These are phyloP conservation scores for Donacobius atricapilla DNA, from an alignment of 2,113 vertebrate species.

Conservation along the genomic window DNA sequence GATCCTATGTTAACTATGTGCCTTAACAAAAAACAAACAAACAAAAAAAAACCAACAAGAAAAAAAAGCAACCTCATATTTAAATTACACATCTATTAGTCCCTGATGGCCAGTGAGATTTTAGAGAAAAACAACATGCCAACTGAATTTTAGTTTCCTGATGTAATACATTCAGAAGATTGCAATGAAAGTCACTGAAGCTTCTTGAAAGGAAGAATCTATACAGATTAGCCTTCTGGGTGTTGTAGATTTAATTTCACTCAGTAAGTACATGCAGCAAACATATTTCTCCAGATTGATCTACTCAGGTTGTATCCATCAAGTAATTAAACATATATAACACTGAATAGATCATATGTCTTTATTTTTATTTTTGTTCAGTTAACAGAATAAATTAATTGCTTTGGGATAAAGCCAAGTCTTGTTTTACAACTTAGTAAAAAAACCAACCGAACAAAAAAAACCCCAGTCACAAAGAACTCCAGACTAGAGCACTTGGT, in stretches of 20 bases:
- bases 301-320: background rate
- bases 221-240: background rate
- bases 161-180: background rate
- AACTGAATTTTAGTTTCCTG: background rate
- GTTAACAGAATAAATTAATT: conserved; percentile 9
- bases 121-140: background rate
- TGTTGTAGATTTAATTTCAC: conserved; percentile 3
- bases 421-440: background rate
- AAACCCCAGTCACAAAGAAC: background rate
- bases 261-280: conserved; percentile 4
- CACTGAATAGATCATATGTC: background rate
- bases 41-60: background rate
- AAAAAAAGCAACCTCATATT: background rate
- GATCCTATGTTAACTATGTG: background rate
- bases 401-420: background rate
- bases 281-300: conserved; percentile 29
- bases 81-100: background rate
- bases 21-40: background rate
- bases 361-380: background rate
- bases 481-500: background rate
- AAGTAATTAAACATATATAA: conserved; percentile 18
- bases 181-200: background rate
- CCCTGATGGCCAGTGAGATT: background rate
- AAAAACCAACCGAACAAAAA: background rate
- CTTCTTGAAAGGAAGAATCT: background rate